Evolutionary conservation across 53 echinoderm and acorn worm species (phyloP), one percentile per base, ranked within the genome.

Genomic region (Holothuria scabra): DNA sequence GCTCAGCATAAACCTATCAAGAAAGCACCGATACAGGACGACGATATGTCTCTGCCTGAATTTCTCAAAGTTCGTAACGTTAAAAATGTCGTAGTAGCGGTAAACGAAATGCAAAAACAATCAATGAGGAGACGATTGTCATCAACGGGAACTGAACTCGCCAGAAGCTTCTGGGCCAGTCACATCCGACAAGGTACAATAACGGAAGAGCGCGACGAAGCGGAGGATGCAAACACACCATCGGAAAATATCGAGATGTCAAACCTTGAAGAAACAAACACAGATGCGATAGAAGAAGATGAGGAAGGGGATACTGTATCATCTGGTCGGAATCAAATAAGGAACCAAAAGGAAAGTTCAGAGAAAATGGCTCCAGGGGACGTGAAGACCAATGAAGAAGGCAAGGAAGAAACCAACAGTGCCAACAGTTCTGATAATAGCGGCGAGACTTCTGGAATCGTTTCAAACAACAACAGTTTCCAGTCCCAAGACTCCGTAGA

Each of bases 401-500:
- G 83, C 24, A 88, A 84, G 48, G 72, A 58, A 46, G 88, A 66
- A 11, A 69, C 88, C 21, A 84, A 88, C 84, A 84, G 79, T 22
- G 84, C 78, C 3, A 65, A 85, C n/a, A 84, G 87, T 19, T 86
- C 93, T 48, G 89, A 90, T 30, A 79, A 86, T 24, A 90, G 90
- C 28, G 93, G 87, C 10, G 99, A 97, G 78, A 95, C 99, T 2
- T 97, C 99, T 13, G 95, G 99, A 14, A 92, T 97, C 20, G 99
- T 92, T 12, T 97, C 99, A 4, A 92, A 92, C 19, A 92, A 97
- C 85, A 94, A 92, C 52, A 97, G 99, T 80, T 97, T 97, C 86
- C 99, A 97, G 74, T 97, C 99, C 11, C 99, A 97, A 70, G 99
- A 97, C 74, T 97, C 99, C 8, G 86, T 82, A 7, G 83, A 83